Base-by-base conservation (phyloP, 2,888 invertebrate genomes). In the Dermolepida albohirtum region DNA sequence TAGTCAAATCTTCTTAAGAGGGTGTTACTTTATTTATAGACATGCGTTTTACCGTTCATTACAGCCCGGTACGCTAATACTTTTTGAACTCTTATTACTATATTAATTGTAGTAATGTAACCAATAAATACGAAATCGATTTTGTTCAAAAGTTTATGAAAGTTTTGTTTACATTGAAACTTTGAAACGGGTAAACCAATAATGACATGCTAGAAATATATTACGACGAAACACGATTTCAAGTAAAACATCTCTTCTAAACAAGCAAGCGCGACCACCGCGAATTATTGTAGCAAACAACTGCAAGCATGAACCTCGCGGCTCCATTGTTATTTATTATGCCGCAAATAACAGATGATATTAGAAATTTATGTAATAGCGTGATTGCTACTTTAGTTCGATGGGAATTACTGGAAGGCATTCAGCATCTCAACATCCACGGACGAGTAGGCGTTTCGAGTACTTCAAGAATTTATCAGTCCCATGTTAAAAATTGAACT, bases 341-440 rank as follows among this genome's bases (percentile, higher is more conserved):
- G 10, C 40, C 16, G 29, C 22, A 65, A 65, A 65, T 54, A 65
- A 65, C 22, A 52, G 34, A 43, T 22, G 44, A 44, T 65, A 65
- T 55, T 54, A 14, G 44, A 54, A 65, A 65, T 65, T 44, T 65
- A 44, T 65, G 51, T 65, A 65, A 65, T 54, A 65, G 29, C 39
- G 27, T 27, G 51, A 65, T 44, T 54, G 44, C 44, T 54, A 39
- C 54, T 5, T 54, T 17, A 54, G 17, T 12, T 54, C 7, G 39
- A 54, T 54, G 39, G 27, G 17, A 54, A 40, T 39, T 54, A 12
- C 54, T 54, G 16, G 40, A 54, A 54, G 54, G 54, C 54, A 54
- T 52, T n/a, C 22, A 34, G 10, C 54, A 16, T 40, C 54, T n/a
- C 22, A 34, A 16, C 54, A 16, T 40, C 54, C 10, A 14, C 8